Evolutionary conservation across 2,888 invertebrate genomes (phyloP), one percentile per base, ranked within the genome.

Genomic region (Eristalis tenax): DNA sequence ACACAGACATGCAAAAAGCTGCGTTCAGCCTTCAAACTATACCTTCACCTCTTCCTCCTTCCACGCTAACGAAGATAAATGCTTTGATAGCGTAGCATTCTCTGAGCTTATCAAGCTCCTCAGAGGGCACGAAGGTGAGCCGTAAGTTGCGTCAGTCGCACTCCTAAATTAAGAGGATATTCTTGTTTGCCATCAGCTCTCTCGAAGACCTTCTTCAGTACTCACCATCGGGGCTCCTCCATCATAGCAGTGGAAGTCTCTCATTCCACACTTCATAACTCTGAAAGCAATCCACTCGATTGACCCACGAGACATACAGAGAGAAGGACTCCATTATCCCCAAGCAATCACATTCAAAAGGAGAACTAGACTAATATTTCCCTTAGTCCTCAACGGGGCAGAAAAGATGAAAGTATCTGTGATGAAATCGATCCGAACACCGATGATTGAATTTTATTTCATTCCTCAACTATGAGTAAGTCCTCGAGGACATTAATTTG

Each of bases 401-500:
- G n/a, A n/a, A 40, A 15, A n/a, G 38, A 70, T 10, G n/a, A 13
- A 73, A 15, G 23, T 23, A 65, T 77, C 61, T 64, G 64, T 56
- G 65, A 74, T 64, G 74, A 32, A 65, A 74, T 35, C 64, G 63
- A 74, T 74, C 64, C 23, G 5, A 35, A 38, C 22, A 23, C 35
- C 35, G 35, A 77, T 40, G 82, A 70, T 57, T 82, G 50, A 26
- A 65, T 69, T 64, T 40, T 15, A 76, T 71, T 71, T 57, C 18
- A 68, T 74, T 56, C 59, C 23, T 13, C 43, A 50, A 43, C 57
- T 28, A 71, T 43, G 26, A 66, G 50, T 69, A 78, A 50, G 28
- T 63, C 68, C 78, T 74, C 78, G 23, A 50, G 86, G 70, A 78
- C 74, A 78, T 82, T 73, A 68, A 78, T 82, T 86, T 86, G 82